Base-by-base conservation (phyloP, 2,113 vertebrate species). In the Pomatostomus ruficeps region DNA sequence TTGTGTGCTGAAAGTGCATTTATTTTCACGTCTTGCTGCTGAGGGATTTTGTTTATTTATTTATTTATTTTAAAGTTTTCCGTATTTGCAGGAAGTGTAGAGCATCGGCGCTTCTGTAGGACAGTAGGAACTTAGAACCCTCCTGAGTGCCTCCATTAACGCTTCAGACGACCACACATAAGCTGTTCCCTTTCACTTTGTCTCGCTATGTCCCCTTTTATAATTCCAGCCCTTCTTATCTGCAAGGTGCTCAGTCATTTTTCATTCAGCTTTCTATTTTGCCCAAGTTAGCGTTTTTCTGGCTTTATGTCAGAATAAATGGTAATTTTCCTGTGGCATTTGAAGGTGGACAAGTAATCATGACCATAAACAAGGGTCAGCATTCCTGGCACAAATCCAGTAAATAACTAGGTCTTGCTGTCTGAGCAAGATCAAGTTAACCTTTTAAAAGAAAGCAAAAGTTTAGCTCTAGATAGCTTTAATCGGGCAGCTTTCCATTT, bases 191-290 rank as follows among this genome's bases (percentile, higher is more conserved):
- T 65, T 65, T 14, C 1, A 1, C n/a, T 29, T 43, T 23, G 8
- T 33, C 36, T 51, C 0, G 0, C 3, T 23, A 0, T 3, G 8
- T 23, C 3, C 1, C 31, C 10, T 23, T 65, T 16, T 19, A 10
- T 22, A 67, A 24, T 51, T 63, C 3, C 11, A 4, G 7, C 24
- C 4, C 2, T 42, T 87, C 29, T 19, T 49, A 5, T 7, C 7
- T 25, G n/a, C 0, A 4, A 25, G 4, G 2, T 22, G 14, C 11
- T 48, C 9, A 3, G 8, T n/a, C 31, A 12, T 57, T 58, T 62
- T 28, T 22, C 9, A 6, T 7, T 24, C 10, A 46, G 24, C 28
- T 91, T 84, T 21, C 1, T 33, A 0, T 62, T 89, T 70, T 42
- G n/a, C 16, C 4, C 9, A 5, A 65, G 59, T 92, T 45, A 54